Base-by-base conservation (phyloP, 1,140 invertebrate species). In the Dendrolimus punctatus region DNA sequence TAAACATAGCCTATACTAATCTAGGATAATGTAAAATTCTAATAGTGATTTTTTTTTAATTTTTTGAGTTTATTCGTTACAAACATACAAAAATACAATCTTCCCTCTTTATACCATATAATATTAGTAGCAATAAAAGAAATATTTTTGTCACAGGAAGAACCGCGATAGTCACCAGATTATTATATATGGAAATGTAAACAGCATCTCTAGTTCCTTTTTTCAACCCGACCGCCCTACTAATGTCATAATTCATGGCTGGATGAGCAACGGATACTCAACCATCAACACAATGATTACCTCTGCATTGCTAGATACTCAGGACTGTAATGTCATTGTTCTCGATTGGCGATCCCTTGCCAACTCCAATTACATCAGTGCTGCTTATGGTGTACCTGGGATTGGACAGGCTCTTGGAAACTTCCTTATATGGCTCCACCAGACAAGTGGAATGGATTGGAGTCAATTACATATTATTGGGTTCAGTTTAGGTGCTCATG, bases 341-440 rank as follows among this genome's bases (percentile, higher is more conserved):
- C 84, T 94, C 0, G 91, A 93, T 58, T 94, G 92, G 92, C 88
- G 79, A 6, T 64, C 78, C 0, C 80, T 89, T 6, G 91, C 92
- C 5, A 75, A 73, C 42, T 81, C 83, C 41, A 89, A 89, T 44
- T 89, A 90, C 36, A 62, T 84, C 6, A 78, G 87, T 38, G 88
- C 90, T 0, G 87, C 84, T 10, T 69, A 60, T 37, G 80, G 87
- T 61, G 88, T 90, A 8, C 76, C 87, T 40, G 68, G 55, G 49
- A 65, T 81, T 8, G 86, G 90, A 0, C 49, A 72, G 40, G 66
- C 65, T 0, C 38, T 91, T 6, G 89, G 88, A 8, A 60, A 82
- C 36, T 89, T 91, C 40, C 73, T 92, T 8, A 77, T 87, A 41
- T 88, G 87, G 66, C 57, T 92, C 38, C 66, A 48, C 0, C 23